A percentile compares a stretch with the other conserved stretches of the same genome.
Evolutionary conservation across 2,797 vertebrate genomes (phyloP).

Genomic region (Gymnodraco acuticeps): DNA sequence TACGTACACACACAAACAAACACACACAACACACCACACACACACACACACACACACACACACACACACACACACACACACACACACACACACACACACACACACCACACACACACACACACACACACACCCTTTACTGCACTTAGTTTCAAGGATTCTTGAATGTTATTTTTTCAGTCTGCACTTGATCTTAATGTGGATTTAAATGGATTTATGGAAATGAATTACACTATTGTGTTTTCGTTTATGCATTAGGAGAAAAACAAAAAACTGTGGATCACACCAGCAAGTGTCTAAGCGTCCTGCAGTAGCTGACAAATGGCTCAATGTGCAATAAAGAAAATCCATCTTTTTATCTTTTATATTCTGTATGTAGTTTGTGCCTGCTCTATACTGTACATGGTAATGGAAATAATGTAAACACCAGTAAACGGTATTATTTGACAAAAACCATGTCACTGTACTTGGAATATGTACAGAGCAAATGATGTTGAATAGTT

Average conservation of each 20-base stretch:
- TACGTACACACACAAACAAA: not conserved
- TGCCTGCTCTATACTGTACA: constrained; percentile 19
- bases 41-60: not conserved
- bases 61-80: no score
- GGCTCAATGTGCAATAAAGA: constrained; percentile 40
- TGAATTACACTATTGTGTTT: constrained; percentile 49
- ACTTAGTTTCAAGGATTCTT: constrained; percentile 49
- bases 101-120: not conserved
- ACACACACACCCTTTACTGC: constrained; percentile 45
- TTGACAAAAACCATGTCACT: constrained; percentile 15
- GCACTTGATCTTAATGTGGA: constrained; percentile 51
- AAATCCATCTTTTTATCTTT: constrained; percentile 42
- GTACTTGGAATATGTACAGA: constrained; percentile 35
- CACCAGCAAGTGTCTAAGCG: constrained; percentile 45
- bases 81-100: constrained; percentile 16
- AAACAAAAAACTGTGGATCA: constrained; percentile 19
- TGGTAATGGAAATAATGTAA: constrained; percentile 29
- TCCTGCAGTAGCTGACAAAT: constrained; percentile 44
- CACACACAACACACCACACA: no score
- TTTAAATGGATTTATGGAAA: constrained; percentile 74
- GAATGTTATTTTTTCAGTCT: constrained; percentile 49
- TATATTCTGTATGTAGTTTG: constrained; percentile 26
- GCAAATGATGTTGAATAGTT: constrained; percentile 20
- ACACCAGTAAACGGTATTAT: constrained; percentile 1
- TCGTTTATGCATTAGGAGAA: constrained; percentile 45